Evolutionary conservation across 2,888 invertebrate genomes (phyloP), one percentile per base, ranked within the genome.

Genomic region (Drosophila emarginata): DNA sequence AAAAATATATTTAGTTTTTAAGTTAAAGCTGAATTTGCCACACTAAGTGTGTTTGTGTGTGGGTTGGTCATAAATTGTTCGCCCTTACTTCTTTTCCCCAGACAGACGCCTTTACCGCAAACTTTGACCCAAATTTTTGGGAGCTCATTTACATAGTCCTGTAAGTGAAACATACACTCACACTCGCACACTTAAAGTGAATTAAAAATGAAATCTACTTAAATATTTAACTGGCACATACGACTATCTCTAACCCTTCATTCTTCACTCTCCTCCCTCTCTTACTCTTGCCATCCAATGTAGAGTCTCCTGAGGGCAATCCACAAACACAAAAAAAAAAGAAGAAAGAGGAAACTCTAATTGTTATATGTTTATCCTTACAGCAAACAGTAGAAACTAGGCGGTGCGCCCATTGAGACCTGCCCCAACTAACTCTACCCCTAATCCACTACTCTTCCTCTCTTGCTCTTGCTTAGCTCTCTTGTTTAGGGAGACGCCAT

Each of bases 331-430:
- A 40, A 53, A 51, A 62, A 45, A 64, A 59, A 39, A 39, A 54
- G 32, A 28, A 12, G 52, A 56, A 58, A 28, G n/a, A 59, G 68
- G 57, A 60, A 56, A 63, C 84, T 87, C 77, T 82, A 87, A 82
- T 82, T 82, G 87, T 87, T 87, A 74, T 78, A 87, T 83, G 87
- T 87, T 76, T 74, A 84, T 80, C 60, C 79, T 68, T 61, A 75
- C 54, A 60, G 77, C 74, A 81, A 80, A 80, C 67, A 76, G 63
- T 45, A 21, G 21, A 12, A 70, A 68, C 65, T 79, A 45, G 40
- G 15, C 40, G 40, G 40, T 61, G 45, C 56, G 59, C n/a, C 69
- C 64, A 18, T 62, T 53, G 28, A 61, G 78, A 72, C 79, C 71
- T 71, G 53, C 67, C 76, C 60, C 61, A 72, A 67, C 57, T 54